These are phyloP conservation scores for Calliphora vomitoria DNA, from an alignment of 2,888 invertebrate genomes.

Conservation along the genomic window DNA sequence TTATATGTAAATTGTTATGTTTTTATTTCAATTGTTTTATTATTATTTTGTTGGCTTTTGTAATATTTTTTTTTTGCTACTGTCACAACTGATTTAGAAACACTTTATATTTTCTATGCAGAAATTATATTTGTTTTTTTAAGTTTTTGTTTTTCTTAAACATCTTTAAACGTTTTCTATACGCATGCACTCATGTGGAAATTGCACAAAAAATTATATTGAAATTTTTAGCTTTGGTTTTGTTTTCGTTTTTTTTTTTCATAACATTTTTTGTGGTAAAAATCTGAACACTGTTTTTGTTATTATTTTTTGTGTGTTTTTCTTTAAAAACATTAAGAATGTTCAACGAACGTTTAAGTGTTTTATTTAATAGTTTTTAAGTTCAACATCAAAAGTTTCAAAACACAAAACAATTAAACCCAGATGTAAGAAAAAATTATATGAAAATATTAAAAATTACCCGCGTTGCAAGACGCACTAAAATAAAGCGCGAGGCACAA, in stretches of 20 bases:
- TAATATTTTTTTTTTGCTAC: slow-evolving; percentile 30
- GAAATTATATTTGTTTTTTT: slow-evolving; percentile 28
- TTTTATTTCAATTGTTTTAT: slow-evolving; percentile 41
- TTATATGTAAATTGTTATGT: slow-evolving; percentile 19
- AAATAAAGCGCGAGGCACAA: slow-evolving; percentile 82
- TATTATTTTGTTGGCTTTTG: background rate
- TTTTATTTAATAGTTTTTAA: slow-evolving; percentile 72
- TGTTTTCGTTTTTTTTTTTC: slow-evolving; percentile 22
- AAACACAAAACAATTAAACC: slow-evolving; percentile 48
- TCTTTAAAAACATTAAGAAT: slow-evolving; percentile 79
- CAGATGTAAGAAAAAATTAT: slow-evolving; percentile 26
- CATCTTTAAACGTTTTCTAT: slow-evolving; percentile 64
- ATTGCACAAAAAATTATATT: slow-evolving; percentile 44
- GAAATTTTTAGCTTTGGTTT: slow-evolving; percentile 43
- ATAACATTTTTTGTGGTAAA: slow-evolving; percentile 39
- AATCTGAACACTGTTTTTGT: slow-evolving; percentile 31
- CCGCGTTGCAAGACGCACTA: slow-evolving; percentile 69
- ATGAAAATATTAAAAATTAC: slow-evolving; percentile 56
- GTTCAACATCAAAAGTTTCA: slow-evolving; percentile 66
- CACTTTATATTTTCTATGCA: slow-evolving; percentile 37
- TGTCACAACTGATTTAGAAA: slow-evolving; percentile 67
- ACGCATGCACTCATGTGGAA: slow-evolving; percentile 75
- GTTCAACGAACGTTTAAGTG: slow-evolving; percentile 82
- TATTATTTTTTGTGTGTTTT: background rate
- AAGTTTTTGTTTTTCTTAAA: slow-evolving; percentile 28